Evolutionary conservation across 2,113 vertebrate species (phyloP), one percentile per base, ranked within the genome.

Genomic region (Ceyx cyanopectus): DNA sequence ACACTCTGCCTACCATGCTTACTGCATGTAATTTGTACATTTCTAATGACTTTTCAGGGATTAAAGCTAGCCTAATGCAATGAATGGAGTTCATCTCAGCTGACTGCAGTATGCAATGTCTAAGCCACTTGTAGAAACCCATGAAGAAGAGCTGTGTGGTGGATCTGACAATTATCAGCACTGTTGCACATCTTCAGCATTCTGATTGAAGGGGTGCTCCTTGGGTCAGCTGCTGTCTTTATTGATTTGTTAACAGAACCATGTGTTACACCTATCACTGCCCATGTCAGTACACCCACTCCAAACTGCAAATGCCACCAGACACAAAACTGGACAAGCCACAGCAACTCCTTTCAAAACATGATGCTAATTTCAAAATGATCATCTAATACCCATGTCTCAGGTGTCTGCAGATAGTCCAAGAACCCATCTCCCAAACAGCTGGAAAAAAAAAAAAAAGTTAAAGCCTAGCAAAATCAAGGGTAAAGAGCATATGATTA

Each of bases 71-170:
- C 26, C 50, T 73, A 72, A 48, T 77, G 83, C 78, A 76, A 4
- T 53, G 86, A 94, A 73, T 66, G 60, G 66, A n/a, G 32, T 12
- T 79, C 62, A 84, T 95, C 92, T 87, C 69, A 73, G 24, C 10
- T 85, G 69, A 85, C 65, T 90, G 78, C 66, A n/a, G 32, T 13
- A 23, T 61, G 69, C 69, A 86, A 23, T 37, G 10, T 92, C 54
- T 21, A 60, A 75, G 41, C 30, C 73, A 32, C 66, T 87, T 20
- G 4, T 0, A 58, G 89, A 75, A 85, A 45, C 17, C 45, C 66
- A 56, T 81, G 57, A 89, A 89, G 90, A 87, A 73, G 81, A 80
- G 83, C 79, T 66, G 54, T 37, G 40, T 4, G 7, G 9, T 65
- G 30, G 66, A 69, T 76, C 66, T 62, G 58, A 20, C 43, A 72